A percentile compares a stretch with the other conserved stretches of the same genome.
These are phyloP conservation scores for Drosophila bocki DNA, from an alignment of 1,140 invertebrate genomes.

Conservation along the genomic window DNA sequence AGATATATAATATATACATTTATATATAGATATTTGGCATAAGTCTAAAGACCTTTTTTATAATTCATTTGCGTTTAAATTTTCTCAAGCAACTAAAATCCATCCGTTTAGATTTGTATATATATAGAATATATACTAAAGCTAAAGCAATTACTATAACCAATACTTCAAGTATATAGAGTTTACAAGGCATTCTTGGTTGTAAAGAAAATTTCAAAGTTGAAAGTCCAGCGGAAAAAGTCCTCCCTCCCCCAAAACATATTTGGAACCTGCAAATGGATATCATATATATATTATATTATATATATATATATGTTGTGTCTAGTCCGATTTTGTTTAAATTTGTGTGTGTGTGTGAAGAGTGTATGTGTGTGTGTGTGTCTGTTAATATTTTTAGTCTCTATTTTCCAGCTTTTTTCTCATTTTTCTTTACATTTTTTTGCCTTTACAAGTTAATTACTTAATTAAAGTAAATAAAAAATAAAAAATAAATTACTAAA, in stretches of 20 bases:
- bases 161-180: slow-evolving; percentile 45
- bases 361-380: slow-evolving; percentile 8
- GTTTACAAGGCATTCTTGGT: slow-evolving; percentile 39
- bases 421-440: not conserved
- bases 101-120: slow-evolving; percentile 52
- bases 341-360: slow-evolving; percentile 13
- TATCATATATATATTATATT: slow-evolving; percentile 17
- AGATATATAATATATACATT: not conserved
- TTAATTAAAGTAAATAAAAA: slow-evolving; percentile 4
- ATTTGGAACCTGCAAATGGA: slow-evolving; percentile 18
- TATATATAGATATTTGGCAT: slow-evolving; percentile 3
- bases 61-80: not conserved
- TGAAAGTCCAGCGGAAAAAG: slow-evolving; percentile 30
- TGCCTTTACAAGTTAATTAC: slow-evolving; percentile 20
- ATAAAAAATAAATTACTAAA: slow-evolving; percentile 14
- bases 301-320: slow-evolving; percentile 23
- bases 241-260: slow-evolving; percentile 22
- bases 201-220: slow-evolving; percentile 17
- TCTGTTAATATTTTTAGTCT: not conserved
- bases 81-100: slow-evolving; percentile 21
- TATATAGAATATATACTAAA: not conserved
- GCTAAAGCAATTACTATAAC: slow-evolving; percentile 38
- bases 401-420: not conserved
- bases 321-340: slow-evolving; percentile 32
- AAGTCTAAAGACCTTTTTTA: slow-evolving; percentile 7